These are phyloP conservation scores for Drosophila eohydei DNA, from an alignment of 2,888 invertebrate species.

Conservation along the genomic window DNA sequence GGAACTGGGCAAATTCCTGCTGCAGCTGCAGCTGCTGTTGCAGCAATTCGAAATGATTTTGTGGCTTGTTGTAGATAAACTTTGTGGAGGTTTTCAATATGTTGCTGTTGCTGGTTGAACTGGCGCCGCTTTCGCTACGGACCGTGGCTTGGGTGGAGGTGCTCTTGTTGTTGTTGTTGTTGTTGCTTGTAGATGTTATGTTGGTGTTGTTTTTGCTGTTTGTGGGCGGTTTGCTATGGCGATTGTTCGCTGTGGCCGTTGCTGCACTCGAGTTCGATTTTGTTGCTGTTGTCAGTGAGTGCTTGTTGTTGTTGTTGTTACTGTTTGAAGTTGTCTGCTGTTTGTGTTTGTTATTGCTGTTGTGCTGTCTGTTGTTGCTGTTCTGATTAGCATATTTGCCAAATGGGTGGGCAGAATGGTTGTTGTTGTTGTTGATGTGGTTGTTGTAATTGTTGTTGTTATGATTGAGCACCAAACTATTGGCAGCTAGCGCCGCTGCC, in stretches of 20 bases:
- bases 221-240: conserved; percentile 39
- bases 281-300: conserved; percentile 25
- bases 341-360: conserved; percentile 16
- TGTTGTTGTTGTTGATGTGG: conserved; percentile 38
- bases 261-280: conserved; percentile 15
- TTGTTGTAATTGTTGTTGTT: conserved; percentile 31
- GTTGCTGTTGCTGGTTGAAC: conserved; percentile 48
- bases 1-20: conserved; percentile 81
- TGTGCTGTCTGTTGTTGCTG: conserved; percentile 46
- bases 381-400: conserved; percentile 51
- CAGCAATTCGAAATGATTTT: conserved; percentile 80
- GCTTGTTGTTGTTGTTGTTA: conserved; percentile 7
- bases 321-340: conserved; percentile 9
- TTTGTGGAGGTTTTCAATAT: conserved; percentile 81
- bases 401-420: conserved; percentile 32
- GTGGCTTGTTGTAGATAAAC: conserved; percentile 82
- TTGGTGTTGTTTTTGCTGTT: conserved; percentile 8
- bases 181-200: conserved; percentile 1
- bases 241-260: conserved; percentile 30
- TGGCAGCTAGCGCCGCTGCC: conserved; percentile 74
- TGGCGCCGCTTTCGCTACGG: conserved; percentile 37
- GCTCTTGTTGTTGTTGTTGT: conserved; percentile 25
- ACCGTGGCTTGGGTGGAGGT: conserved; percentile 29
- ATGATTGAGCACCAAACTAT: conserved; percentile 67
- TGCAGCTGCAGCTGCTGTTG: conserved; percentile 82